Evolutionary conservation across 2,797 vertebrate species (phyloP).

Genomic region (Peromyscus melanophrys): DNA sequence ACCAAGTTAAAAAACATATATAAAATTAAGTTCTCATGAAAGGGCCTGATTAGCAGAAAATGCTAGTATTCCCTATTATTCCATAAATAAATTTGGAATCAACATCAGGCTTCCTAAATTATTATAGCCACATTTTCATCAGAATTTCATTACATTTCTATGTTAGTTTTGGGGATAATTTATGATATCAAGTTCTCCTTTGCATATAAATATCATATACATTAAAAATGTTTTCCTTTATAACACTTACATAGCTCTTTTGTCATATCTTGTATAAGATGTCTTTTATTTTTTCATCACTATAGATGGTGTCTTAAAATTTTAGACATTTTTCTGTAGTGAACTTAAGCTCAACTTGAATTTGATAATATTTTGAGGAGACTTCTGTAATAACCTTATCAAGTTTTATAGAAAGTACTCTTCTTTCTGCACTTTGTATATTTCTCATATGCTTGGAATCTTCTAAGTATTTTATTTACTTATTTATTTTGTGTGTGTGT

Average conservation of each 20-base stretch:
- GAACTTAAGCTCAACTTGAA: neutral
- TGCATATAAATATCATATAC: neutral
- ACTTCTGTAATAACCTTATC: neutral
- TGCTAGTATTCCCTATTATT: neutral
- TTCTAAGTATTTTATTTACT: neutral
- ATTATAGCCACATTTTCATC: neutral
- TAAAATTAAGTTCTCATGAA: conserved; percentile 9
- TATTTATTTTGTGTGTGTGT: neutral
- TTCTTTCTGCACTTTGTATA: neutral
- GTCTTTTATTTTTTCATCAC: neutral
- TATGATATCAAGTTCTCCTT: neutral
- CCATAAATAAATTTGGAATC: neutral
- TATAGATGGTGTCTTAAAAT: neutral
- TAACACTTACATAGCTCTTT: neutral
- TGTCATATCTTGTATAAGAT: neutral
- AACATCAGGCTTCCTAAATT: neutral
- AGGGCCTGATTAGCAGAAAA: neutral
- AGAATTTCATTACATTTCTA: neutral
- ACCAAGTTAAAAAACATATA: neutral
- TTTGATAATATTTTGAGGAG: neutral
- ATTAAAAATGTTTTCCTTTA: neutral
- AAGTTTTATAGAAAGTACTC: neutral
- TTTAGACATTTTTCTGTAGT: neutral
- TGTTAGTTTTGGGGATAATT: neutral
- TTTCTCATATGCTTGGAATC: neutral